Evolutionary conservation across 2,797 vertebrate species (phyloP).

Genomic region (Dermochelys coriacea): DNA sequence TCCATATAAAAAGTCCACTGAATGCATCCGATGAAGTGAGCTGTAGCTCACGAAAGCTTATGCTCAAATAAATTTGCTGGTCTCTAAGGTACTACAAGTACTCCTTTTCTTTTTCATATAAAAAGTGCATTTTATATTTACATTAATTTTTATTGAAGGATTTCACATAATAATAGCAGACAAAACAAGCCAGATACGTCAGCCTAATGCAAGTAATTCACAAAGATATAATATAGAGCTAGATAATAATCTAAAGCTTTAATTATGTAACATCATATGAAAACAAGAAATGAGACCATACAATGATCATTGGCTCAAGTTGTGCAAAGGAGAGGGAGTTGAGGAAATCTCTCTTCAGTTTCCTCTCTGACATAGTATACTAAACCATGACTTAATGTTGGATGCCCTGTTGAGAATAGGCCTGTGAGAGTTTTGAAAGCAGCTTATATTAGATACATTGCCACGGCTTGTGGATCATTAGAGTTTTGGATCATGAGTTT

Average conservation of each 20-base stretch:
- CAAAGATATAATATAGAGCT: neutral
- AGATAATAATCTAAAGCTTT: neutral
- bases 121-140: neutral
- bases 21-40: too few relatives aligned
- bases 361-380: neutral
- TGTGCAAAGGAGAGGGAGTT: neutral
- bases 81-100: too few relatives aligned
- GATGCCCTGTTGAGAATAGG: neutral
- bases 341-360: constrained; percentile 5
- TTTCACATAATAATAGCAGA: neutral
- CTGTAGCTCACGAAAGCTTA: too few relatives aligned
- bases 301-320: neutral
- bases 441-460: neutral
- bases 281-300: neutral
- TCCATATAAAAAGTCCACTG: neutral
- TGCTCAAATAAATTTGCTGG: too few relatives aligned
- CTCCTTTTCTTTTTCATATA: neutral
- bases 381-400: neutral
- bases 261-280: neutral
- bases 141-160: neutral
- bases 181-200: neutral
- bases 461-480: neutral
- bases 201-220: neutral
- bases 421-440: neutral
- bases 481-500: constrained; percentile 3